A percentile compares a stretch with the other conserved stretches of the same genome.
Conservation (phyloP, 2,797 vertebrate genomes). For the Tragelaphus oryx region DNA sequence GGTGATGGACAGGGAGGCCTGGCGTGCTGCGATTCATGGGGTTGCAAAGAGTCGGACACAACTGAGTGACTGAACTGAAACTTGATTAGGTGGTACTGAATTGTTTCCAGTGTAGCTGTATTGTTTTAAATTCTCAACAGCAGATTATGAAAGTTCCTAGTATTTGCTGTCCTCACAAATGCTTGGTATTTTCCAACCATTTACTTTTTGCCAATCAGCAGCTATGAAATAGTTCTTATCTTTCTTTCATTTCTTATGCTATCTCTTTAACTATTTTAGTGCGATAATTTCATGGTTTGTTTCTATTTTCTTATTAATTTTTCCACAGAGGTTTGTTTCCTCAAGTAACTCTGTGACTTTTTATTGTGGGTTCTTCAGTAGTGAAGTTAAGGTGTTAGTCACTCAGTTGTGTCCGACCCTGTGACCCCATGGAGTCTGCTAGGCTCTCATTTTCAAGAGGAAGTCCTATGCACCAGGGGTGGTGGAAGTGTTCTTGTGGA, state of each 20-base stretch:
- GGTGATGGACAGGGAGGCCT: too few relatives aligned
- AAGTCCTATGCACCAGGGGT: background rate
- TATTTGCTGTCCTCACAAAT: background rate
- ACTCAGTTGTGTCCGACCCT: background rate
- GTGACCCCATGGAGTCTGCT: background rate
- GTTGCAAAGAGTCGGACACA: too few relatives aligned
- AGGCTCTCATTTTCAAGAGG: background rate
- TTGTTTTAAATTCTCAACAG: background rate
- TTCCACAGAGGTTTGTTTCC: background rate
- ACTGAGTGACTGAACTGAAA: too few relatives aligned
- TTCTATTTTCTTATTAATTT: background rate
- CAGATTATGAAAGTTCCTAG: background rate
- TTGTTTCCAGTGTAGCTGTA: background rate
- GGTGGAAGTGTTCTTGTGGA: background rate
- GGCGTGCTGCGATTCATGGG: too few relatives aligned
- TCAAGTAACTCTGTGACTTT: background rate
- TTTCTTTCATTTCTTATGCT: background rate
- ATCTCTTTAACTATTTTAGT: background rate
- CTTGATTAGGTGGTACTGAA: background rate
- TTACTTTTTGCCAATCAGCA: background rate
- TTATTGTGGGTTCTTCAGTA: background rate
- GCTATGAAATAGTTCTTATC: background rate
- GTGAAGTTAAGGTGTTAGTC: background rate
- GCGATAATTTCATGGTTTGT: background rate
- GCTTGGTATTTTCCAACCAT: background rate